Percentiles rank a stretch among this genome's conserved stretches.
Evolutionary conservation across 1,140 invertebrate genomes (phyloP).

Genomic region (Paracyclopina nana): DNA sequence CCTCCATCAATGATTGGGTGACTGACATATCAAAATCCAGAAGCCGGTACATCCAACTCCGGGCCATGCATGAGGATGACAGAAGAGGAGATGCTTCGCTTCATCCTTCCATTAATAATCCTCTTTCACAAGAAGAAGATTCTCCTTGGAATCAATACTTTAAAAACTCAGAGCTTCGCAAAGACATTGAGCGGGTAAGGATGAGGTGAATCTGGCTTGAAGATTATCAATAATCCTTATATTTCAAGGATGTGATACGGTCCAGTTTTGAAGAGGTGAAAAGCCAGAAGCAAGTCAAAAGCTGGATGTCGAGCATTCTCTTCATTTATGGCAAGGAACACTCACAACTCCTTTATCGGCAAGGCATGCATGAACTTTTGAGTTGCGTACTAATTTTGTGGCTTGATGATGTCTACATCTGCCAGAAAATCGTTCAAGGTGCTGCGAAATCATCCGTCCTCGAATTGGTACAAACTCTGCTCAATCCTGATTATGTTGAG

Average conservation of each 20-base stretch:
- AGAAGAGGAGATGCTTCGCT: neutral
- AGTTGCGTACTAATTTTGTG: neutral
- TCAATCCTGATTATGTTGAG: slow-evolving; percentile 1
- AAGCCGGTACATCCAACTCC: no score
- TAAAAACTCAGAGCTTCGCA: neutral
- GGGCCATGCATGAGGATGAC: no score
- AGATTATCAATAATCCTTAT: neutral
- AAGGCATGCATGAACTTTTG: slow-evolving; percentile 13
- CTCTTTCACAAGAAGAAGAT: neutral
- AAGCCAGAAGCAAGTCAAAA: neutral
- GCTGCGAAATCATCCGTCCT: neutral
- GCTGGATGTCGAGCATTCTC: neutral
- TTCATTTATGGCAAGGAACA: slow-evolving; percentile 12
- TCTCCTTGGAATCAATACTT: slow-evolving; percentile 13
- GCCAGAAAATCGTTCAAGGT: neutral
- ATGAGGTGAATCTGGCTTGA: neutral
- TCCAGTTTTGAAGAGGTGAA: neutral
- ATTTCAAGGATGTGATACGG: neutral
- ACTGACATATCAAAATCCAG: no score
- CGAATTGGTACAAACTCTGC: neutral
- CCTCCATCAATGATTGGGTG: no score
- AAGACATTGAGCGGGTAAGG: slow-evolving; percentile 5
- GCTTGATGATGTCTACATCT: neutral
- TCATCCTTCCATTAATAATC: slow-evolving; percentile 5
- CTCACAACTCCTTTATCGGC: neutral